These are phyloP conservation scores for Pomatorhinus ruficollis DNA, from an alignment of 2,113 vertebrate species.

Conservation along the genomic window DNA sequence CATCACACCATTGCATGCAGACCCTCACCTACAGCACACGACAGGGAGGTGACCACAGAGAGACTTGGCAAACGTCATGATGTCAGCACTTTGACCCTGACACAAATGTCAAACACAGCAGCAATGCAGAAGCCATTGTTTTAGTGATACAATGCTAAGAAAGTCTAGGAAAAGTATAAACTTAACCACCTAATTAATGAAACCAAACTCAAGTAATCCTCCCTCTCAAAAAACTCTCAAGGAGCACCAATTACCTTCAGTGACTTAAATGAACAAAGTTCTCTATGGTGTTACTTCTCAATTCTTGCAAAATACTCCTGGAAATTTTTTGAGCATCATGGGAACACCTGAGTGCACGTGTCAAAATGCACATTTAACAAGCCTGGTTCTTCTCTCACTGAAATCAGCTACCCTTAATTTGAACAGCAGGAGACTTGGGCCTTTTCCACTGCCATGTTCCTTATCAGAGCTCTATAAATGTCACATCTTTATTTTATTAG, in stretches of 20 bases:
- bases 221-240: neutral
- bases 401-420: conserved; percentile 31
- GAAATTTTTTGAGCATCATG: neutral
- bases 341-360: neutral
- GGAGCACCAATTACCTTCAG: neutral
- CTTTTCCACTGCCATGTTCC: conserved; percentile 15
- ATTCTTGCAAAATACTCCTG: neutral
- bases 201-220: neutral
- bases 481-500: conserved; percentile 44
- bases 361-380: neutral
- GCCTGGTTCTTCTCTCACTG: neutral
- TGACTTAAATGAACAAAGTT: neutral
- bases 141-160: neutral
- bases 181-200: neutral
- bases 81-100: neutral
- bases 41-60: neutral
- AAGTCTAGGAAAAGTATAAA: neutral
- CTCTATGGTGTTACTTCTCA: neutral
- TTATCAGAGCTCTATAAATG: conserved; percentile 54
- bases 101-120: neutral
- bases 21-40: accelerated
- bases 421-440: neutral
- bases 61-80: neutral
- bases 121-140: neutral
- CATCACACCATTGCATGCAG: neutral